Conservation (phyloP, 2,113 vertebrate species). For the Odocoileus virginianus region DNA sequence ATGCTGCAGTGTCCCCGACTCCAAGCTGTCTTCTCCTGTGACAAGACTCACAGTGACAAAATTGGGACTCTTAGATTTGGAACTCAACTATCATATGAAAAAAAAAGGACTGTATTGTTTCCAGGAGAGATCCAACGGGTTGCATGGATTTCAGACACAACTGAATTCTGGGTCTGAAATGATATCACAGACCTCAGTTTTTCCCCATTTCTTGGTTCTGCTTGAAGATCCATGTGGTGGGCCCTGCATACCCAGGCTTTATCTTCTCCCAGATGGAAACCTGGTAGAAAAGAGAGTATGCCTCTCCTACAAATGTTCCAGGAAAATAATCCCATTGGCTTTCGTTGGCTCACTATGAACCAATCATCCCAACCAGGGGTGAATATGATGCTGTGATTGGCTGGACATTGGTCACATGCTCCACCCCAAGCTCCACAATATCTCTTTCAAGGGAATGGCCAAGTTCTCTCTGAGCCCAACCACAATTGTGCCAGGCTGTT, state of each 20-base stretch:
- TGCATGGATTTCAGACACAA: neutral
- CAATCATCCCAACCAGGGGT: neutral
- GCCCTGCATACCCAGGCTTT: neutral
- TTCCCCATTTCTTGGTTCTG: neutral
- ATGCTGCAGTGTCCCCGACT: neutral
- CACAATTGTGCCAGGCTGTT: neutral
- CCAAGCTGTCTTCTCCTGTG: neutral
- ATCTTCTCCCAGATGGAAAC: neutral
- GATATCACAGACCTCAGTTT: neutral
- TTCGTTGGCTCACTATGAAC: neutral
- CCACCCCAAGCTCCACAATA: neutral
- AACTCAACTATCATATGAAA: neutral
- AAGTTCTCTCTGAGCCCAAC: neutral
- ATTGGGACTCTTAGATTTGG: neutral
- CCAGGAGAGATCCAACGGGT: neutral
- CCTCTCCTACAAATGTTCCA: neutral
- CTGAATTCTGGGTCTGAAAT: neutral
- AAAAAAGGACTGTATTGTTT: neutral
- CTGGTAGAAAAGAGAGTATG: neutral
- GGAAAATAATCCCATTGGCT: neutral
- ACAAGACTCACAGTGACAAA: neutral
- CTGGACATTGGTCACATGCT: neutral
- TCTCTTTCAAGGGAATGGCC: neutral
- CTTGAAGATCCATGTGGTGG: neutral
- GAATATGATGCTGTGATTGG: neutral